Evolutionary conservation across 2,113 vertebrate genomes (phyloP), one percentile per base, ranked within the genome.

Genomic region (Pelecanus crispus): DNA sequence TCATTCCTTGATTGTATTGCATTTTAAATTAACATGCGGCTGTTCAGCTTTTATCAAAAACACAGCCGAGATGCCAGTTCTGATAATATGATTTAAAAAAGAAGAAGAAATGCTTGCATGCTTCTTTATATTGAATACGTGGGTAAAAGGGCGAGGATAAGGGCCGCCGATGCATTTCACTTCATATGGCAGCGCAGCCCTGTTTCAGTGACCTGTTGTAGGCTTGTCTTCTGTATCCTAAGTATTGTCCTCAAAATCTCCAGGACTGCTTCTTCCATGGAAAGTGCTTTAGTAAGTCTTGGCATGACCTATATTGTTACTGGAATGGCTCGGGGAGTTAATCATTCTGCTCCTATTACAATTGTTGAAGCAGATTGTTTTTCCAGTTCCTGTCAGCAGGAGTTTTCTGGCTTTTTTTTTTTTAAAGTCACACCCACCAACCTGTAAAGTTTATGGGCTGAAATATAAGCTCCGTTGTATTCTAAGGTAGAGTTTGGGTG

Each of bases 321-420:
- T 96, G 95, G 93, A 95, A 86, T 45, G 88, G 73, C 85, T 86
- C 2, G 0, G 59, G 67, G 70, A 92, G 87, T 94, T 96, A 88
- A 96, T 95, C 59, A 36, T 92, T 91, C 90, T 94, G 90, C 79
- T 92, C 67, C 65, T 75, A 21, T 45, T 83, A 36, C 72, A 74
- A 59, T 95, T 88, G 90, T 95, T 92, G 90, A 81, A 95, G 67
- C 79, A 90, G 81, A 95, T 94, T 95, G 81, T 93, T 97, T 95
- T 95, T 92, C 65, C 80, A 93, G 82, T 92, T 97, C 77, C 79
- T 94, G 72, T 88, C 90, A 83, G 91, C 52, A 49, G 71, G 85
- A 86, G 59, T 88, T 95, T 80, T 91, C 53, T 92, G 62, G 31
- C 10, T 13, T 13, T 6, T 21, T 8, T 58, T 53, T 65, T 67